These are phyloP conservation scores for Polypedilum vanderplanki DNA, from an alignment of 1,140 invertebrate species.

Conservation along the genomic window DNA sequence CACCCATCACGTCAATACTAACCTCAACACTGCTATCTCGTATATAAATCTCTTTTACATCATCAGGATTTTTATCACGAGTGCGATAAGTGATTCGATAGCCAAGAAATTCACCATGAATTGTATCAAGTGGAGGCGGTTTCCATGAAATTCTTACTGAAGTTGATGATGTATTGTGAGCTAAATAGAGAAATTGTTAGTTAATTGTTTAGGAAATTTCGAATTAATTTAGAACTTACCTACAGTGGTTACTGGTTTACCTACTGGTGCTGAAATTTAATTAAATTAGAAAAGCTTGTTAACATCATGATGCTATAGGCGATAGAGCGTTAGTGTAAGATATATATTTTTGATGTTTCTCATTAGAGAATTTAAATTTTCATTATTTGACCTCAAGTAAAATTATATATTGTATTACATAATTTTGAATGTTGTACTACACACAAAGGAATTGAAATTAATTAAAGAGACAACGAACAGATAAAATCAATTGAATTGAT, in stretches of 20 bases:
- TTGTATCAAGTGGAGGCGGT: constrained; percentile 57
- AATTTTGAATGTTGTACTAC: not conserved
- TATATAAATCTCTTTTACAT: constrained; percentile 61
- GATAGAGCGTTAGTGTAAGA: too few species aligned
- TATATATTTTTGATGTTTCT: too few species aligned
- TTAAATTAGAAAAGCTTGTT: not conserved
- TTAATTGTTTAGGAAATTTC: not conserved
- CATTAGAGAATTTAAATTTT: too few species aligned
- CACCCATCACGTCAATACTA: constrained; percentile 35
- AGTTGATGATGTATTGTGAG: constrained; percentile 62
- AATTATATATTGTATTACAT: too few species aligned
- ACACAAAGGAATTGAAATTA: not conserved
- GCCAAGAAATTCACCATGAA: constrained; percentile 72
- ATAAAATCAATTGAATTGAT: too few species aligned
- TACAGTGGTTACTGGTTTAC: not conserved
- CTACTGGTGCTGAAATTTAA: constrained; percentile 18
- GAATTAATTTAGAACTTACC: not conserved
- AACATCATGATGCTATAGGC: too few species aligned
- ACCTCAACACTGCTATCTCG: constrained; percentile 59
- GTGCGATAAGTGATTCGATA: constrained; percentile 63
- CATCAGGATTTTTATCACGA: constrained; percentile 50
- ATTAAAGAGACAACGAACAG: not conserved
- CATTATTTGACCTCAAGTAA: too few species aligned
- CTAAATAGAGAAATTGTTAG: constrained; percentile 35
- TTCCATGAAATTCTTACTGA: constrained; percentile 65